phyloP scores from a whole-genome alignment of 1,140 invertebrate species.

The Bombus confusus region DNA sequence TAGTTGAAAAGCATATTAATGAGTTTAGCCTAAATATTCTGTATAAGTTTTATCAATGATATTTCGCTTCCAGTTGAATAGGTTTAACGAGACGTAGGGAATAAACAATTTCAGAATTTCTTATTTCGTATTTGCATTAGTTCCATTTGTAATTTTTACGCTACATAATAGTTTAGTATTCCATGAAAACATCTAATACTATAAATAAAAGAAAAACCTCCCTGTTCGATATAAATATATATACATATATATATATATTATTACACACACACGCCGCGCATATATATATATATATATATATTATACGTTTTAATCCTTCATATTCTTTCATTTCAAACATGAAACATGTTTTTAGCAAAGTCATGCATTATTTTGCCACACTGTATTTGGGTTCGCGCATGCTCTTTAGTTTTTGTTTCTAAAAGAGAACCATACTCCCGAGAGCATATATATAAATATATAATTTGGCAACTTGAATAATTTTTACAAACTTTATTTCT shows the following conservation, averaged over 20 bases:
- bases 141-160: background rate
- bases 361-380: constrained; percentile 63
- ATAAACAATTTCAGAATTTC: constrained; percentile 12
- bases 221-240: constrained; percentile 17
- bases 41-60: constrained; percentile 19
- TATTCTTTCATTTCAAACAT: constrained; percentile 4
- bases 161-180: background rate
- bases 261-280: no score
- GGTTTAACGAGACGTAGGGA: constrained; percentile 3
- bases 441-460: constrained; percentile 46
- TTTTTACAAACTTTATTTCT: constrained; percentile 51
- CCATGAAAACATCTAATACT: background rate
- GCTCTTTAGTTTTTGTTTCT: constrained; percentile 51
- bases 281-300: background rate
- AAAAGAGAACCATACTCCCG: constrained; percentile 48
- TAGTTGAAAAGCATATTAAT: constrained; percentile 2
- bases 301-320: constrained; percentile 13
- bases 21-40: constrained; percentile 12
- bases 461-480: constrained; percentile 39
- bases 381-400: constrained; percentile 65
- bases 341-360: constrained; percentile 1
- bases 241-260: background rate
- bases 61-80: constrained; percentile 22
- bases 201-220: background rate
- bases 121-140: constrained; percentile 14